phyloP scores from a whole-genome alignment of 2,113 vertebrate species.

The Strix uralensis region DNA sequence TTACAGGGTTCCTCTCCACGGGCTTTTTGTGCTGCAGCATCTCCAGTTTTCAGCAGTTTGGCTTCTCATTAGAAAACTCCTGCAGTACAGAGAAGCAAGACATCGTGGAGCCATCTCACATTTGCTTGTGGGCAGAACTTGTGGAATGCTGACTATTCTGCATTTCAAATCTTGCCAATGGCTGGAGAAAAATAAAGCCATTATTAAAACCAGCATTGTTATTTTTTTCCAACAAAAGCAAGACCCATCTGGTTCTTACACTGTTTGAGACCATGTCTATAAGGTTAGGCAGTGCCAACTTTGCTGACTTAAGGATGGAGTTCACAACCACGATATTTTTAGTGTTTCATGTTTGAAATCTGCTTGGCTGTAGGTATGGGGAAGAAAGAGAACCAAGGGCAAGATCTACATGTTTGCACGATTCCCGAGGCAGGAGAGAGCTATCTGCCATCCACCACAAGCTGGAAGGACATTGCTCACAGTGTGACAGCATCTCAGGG shows the following conservation, averaged over 20 bases:
- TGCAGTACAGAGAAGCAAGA: background rate
- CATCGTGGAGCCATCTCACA: conserved; percentile 49
- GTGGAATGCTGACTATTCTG: conserved; percentile 67
- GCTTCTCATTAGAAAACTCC: background rate
- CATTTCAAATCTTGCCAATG: conserved; percentile 31
- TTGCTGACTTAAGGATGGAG: background rate
- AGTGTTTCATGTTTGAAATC: background rate
- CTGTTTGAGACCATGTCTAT: background rate
- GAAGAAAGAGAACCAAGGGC: background rate
- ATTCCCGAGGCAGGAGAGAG: background rate
- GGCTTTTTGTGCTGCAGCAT: background rate
- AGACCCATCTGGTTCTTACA: background rate
- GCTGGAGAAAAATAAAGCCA: conserved; percentile 57
- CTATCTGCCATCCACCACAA: background rate
- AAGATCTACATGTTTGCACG: background rate
- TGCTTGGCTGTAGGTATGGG: background rate
- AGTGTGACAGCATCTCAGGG: background rate
- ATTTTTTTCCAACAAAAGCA: background rate
- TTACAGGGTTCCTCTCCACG: background rate
- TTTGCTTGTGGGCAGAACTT: conserved; percentile 66
- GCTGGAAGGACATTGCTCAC: background rate
- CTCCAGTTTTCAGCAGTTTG: background rate
- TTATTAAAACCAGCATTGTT: conserved; percentile 61
- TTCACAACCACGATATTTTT: background rate
- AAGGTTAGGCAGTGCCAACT: background rate